Evolutionary conservation across 2,113 vertebrate genomes (phyloP).

Genomic region (Hemichromis elongatus): DNA sequence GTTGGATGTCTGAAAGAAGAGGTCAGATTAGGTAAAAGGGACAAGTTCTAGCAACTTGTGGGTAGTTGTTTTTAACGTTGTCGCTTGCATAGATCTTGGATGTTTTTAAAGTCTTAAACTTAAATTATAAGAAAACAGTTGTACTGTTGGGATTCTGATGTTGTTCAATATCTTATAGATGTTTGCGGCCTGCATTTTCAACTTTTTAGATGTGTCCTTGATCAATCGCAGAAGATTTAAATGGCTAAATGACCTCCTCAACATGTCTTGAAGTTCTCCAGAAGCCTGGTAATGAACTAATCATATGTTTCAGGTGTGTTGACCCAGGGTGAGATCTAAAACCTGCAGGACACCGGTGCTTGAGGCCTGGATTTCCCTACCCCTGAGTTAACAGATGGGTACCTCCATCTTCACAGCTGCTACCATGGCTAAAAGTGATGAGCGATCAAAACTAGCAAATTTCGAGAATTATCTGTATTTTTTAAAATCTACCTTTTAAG

Average conservation of each 20-base stretch:
- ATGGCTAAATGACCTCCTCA: too few species aligned
- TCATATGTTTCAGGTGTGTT: too few species aligned
- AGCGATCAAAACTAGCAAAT: not conserved
- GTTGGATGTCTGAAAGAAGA: not conserved
- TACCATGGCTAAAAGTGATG: not conserved
- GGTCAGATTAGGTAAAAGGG: not conserved
- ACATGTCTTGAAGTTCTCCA: too few species aligned
- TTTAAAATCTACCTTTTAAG: not conserved
- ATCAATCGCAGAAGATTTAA: too few species aligned
- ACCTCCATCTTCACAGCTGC: not conserved
- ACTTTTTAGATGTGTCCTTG: too few species aligned
- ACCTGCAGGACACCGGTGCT: too few species aligned
- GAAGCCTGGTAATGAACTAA: too few species aligned
- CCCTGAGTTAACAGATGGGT: not conserved
- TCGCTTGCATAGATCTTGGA: not conserved
- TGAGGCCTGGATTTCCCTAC: too few species aligned
- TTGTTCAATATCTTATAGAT: not conserved
- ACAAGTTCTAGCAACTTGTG: not conserved
- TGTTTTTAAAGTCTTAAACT: not conserved
- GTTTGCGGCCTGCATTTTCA: not conserved
- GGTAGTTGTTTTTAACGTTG: not conserved
- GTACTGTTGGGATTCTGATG: not conserved
- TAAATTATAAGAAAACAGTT: not conserved
- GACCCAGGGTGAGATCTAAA: too few species aligned
- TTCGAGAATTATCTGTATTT: not conserved